phyloP scores from a whole-genome alignment of 2,888 invertebrate genomes.

The Poecilobothrus nobilitatus region DNA sequence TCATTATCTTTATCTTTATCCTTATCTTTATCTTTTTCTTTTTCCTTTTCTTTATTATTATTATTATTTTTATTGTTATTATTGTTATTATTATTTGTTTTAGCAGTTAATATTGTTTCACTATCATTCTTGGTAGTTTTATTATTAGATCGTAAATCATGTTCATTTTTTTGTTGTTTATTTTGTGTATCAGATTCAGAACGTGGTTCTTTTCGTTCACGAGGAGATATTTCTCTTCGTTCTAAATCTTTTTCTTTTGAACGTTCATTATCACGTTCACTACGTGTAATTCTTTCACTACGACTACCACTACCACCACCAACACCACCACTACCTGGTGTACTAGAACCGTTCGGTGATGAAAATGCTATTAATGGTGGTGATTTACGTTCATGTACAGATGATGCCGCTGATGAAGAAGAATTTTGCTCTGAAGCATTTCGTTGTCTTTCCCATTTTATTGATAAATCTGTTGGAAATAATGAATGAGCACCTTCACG shows the following conservation, averaged over 20 bases:
- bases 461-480: constrained; percentile 42
- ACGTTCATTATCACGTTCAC: constrained; percentile 15
- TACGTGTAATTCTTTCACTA: not conserved
- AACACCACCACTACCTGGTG: constrained; percentile 22
- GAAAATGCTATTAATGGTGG: constrained; percentile 25
- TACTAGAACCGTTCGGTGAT: constrained; percentile 21
- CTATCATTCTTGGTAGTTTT: not conserved
- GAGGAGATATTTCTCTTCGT: not conserved
- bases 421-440: constrained; percentile 20
- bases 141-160: not conserved
- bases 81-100: not conserved
- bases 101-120: not conserved
- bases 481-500: constrained; percentile 47
- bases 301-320: constrained; percentile 18
- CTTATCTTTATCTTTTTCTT: constrained; percentile 30
- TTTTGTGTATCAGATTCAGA: not conserved
- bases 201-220: not conserved
- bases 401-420: constrained; percentile 29
- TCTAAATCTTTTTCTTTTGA: not conserved
- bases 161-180: not conserved
- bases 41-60: too few species aligned
- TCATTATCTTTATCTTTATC: constrained; percentile 12
- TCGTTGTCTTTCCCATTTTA: constrained; percentile 35
- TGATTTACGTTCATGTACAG: constrained; percentile 29
- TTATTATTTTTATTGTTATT: not conserved